These are phyloP conservation scores for Sciaenops ocellatus DNA, from an alignment of 2,797 vertebrate species.

Conservation along the genomic window DNA sequence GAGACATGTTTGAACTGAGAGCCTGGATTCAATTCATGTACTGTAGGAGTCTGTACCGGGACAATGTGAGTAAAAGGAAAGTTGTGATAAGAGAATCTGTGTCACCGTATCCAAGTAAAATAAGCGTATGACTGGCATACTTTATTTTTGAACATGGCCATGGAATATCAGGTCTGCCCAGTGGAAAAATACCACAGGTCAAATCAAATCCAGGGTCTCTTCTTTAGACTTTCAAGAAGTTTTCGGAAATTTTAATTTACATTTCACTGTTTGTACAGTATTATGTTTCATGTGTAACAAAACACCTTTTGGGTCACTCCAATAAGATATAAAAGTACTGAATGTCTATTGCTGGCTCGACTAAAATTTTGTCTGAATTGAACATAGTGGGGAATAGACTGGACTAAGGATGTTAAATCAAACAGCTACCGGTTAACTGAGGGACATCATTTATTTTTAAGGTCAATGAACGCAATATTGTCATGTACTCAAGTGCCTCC, in stretches of 20 bases:
- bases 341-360: constrained; percentile 51
- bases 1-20: constrained; percentile 50
- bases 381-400: constrained; percentile 17
- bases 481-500: background rate
- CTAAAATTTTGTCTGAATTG: constrained; percentile 50
- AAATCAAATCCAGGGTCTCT: constrained; percentile 70
- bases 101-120: constrained; percentile 78
- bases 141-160: constrained; percentile 78
- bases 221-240: constrained; percentile 48
- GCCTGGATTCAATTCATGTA: constrained; percentile 66
- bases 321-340: constrained; percentile 75
- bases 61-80: constrained; percentile 67
- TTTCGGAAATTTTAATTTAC: constrained; percentile 69
- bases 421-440: constrained; percentile 16
- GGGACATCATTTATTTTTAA: background rate
- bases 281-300: constrained; percentile 78
- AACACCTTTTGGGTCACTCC: constrained; percentile 67
- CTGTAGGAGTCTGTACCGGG: constrained; percentile 58
- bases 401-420: constrained; percentile 29
- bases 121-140: constrained; percentile 66
- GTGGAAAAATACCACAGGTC: constrained; percentile 72
- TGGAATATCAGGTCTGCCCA: constrained; percentile 59
- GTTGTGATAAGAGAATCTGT: constrained; percentile 77
- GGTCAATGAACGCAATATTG: background rate
- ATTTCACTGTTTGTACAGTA: constrained; percentile 73